Base-by-base conservation (phyloP, 2,888 invertebrate genomes). In the Gonocerus acuteangulatus region DNA sequence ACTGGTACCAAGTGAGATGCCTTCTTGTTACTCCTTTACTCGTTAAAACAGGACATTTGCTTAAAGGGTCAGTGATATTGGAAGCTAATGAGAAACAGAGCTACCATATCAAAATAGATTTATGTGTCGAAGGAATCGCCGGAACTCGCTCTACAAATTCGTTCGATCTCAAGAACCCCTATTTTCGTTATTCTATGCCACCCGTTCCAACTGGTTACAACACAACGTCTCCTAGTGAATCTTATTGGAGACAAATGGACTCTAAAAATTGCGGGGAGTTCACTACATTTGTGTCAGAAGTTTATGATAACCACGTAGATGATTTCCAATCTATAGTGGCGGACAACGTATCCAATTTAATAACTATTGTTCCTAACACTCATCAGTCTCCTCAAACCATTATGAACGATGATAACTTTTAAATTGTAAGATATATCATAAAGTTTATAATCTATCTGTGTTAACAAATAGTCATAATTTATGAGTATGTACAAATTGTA, bases 1-100 rank as follows among this genome's bases (percentile, higher is more conserved):
- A 97, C 75, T 97, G 97, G 97, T 97, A 97, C 75, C 96, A 96
- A 77, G 96, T 99, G 1, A 83, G 97, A 27, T 99, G 97, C 74
- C 80, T 99, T 65, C 76, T 99, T 59, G 91, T 94, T 72, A 88
- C 88, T 68, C 97, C 97, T 1, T 82, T 99, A 51, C 87, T 96
- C 72, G 90, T 91, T 19, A 94, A 95, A 76, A 89, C 90, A 74
- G 95, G 95, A 1, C 95, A 97, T 73, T 81, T 86, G 6, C 77
- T 96, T 58, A 87, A 87, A 0, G 96, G 96, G 1, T 82, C 86
- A 69, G 94, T 95, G 27, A 75, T 90, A 62, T 79, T 97, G 68
- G 79, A 89, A 66, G 95, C 96, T 11, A 97, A 97, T 75, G 91
- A 93, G 75, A 83, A 95, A 42, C 54, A 54, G 39, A 54, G 54